Evolutionary conservation across 2,888 invertebrate species (phyloP).

Genomic region (Caenorhabditis afra): DNA sequence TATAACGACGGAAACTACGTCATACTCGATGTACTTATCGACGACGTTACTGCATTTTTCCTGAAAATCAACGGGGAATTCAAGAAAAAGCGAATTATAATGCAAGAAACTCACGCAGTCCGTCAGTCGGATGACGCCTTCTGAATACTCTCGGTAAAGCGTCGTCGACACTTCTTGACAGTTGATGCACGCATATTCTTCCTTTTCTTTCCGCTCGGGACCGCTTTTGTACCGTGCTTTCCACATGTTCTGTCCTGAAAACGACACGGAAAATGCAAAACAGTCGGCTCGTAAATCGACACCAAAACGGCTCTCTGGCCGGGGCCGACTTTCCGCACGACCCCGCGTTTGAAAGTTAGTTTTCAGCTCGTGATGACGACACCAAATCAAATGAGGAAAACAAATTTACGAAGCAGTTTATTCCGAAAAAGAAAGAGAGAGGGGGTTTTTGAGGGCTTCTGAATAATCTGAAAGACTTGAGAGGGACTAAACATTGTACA

Average conservation of each 20-base stretch:
- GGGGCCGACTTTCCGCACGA: neutral
- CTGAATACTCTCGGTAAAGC: conserved; percentile 73
- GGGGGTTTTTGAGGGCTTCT: conserved; percentile 7
- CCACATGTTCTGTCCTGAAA: conserved; percentile 24
- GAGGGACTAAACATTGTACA: conserved; percentile 46
- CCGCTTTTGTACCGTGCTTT: conserved; percentile 20
- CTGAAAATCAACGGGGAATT: conserved; percentile 83
- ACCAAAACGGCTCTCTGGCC: conserved; percentile 8
- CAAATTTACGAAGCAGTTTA: conserved; percentile 42
- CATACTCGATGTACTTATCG: conserved; percentile 94
- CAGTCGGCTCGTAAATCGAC: neutral
- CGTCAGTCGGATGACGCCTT: conserved; percentile 75
- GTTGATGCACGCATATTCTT: conserved; percentile 71
- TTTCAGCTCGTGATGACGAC: neutral
- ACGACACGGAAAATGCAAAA: neutral
- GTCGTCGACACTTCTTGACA: conserved; percentile 66
- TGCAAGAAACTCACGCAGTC: conserved; percentile 70
- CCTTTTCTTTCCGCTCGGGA: conserved; percentile 1
- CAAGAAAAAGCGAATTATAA: too few species aligned
- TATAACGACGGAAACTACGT: conserved; percentile 90
- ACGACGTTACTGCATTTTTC: conserved; percentile 87
- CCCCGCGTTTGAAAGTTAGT: neutral
- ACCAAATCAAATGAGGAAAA: neutral
- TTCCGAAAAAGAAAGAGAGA: conserved; percentile 8
- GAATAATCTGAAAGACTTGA: conserved; percentile 40